A percentile compares a stretch with the other conserved stretches of the same genome.
These are phyloP conservation scores for Oryzias celebensis DNA, from an alignment of 2,113 vertebrate species.

Conservation along the genomic window DNA sequence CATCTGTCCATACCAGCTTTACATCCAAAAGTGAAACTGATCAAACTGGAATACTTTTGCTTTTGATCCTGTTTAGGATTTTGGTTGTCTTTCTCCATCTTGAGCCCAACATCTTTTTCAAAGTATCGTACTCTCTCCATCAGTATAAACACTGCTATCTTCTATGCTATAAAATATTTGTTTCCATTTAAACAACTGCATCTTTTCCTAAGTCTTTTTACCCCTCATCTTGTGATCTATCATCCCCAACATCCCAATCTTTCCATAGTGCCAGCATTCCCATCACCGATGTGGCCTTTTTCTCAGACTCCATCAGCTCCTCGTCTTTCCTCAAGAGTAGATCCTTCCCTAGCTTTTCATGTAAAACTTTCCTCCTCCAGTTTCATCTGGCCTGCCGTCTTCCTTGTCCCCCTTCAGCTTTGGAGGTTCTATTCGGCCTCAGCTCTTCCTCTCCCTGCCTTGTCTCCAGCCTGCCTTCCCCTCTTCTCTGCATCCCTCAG, in stretches of 20 bases:
- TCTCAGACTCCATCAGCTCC: conserved; percentile 11
- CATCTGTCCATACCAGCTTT: conserved; percentile 35
- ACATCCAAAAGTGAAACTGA: conserved; percentile 48
- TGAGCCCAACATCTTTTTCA: neutral
- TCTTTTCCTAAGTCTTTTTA: neutral
- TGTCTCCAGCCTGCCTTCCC: conserved; percentile 79
- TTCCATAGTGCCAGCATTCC: conserved; percentile 2
- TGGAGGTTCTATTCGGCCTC: conserved; percentile 27
- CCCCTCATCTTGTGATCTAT: neutral
- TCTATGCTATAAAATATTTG: neutral
- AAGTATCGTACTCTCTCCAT: no score
- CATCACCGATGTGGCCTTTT: neutral
- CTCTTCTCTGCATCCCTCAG: conserved; percentile 78
- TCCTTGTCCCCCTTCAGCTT: conserved; percentile 15
- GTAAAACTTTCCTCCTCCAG: neutral
- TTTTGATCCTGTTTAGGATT: conserved; percentile 1
- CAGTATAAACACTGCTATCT: no score
- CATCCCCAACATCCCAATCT: neutral
- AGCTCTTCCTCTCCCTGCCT: conserved; percentile 44
- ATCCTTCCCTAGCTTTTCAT: neutral
- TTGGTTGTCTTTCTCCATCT: neutral
- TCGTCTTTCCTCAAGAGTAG: conserved; percentile 8
- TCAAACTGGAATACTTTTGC: conserved; percentile 1
- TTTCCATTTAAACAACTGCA: neutral
- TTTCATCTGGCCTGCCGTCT: conserved; percentile 13